Evolutionary conservation across 2,888 invertebrate genomes (phyloP).

Genomic region (Lordiphosa andalusiaca): DNA sequence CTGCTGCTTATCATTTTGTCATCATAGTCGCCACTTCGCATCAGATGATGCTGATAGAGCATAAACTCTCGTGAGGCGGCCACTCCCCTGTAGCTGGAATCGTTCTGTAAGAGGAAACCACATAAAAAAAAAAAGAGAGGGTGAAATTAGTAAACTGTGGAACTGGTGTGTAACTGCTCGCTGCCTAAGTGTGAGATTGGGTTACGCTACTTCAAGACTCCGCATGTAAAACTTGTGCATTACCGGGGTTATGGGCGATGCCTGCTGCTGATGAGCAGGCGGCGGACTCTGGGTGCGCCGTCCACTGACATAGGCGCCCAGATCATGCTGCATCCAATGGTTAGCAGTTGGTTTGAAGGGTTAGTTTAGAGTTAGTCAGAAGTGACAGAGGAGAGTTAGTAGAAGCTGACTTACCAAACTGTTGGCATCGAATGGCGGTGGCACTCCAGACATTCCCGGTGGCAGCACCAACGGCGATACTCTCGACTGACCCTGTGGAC

Average conservation of each 20-base stretch:
- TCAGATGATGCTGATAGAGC: slow-evolving; percentile 80
- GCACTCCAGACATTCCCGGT: slow-evolving; percentile 82
- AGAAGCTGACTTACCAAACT: slow-evolving; percentile 84
- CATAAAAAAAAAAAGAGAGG: background rate
- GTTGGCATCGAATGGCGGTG: slow-evolving; percentile 83
- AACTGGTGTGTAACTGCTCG: background rate
- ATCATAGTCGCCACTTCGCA: slow-evolving; percentile 79
- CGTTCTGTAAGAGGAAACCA: slow-evolving; percentile 80
- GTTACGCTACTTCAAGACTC: slow-evolving; percentile 70
- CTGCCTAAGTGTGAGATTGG: slow-evolving; percentile 24
- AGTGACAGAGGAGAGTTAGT: too few relatives aligned
- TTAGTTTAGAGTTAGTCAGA: slow-evolving; percentile 31
- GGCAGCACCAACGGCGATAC: slow-evolving; percentile 81
- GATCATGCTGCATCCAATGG: slow-evolving; percentile 83
- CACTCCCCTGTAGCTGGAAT: slow-evolving; percentile 80
- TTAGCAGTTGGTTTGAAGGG: slow-evolving; percentile 28
- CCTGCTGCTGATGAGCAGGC: slow-evolving; percentile 92
- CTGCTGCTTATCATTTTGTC: slow-evolving; percentile 83
- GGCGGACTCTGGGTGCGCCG: slow-evolving; percentile 86
- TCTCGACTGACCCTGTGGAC: slow-evolving; percentile 83
- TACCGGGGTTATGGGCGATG: slow-evolving; percentile 87
- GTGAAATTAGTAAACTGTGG: slow-evolving; percentile 1
- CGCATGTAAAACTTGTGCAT: slow-evolving; percentile 71
- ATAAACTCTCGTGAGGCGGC: slow-evolving; percentile 75
- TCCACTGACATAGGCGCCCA: slow-evolving; percentile 80